Evolutionary conservation across 2,888 invertebrate species (phyloP).

Genomic region (Trichopria drosophilae): DNA sequence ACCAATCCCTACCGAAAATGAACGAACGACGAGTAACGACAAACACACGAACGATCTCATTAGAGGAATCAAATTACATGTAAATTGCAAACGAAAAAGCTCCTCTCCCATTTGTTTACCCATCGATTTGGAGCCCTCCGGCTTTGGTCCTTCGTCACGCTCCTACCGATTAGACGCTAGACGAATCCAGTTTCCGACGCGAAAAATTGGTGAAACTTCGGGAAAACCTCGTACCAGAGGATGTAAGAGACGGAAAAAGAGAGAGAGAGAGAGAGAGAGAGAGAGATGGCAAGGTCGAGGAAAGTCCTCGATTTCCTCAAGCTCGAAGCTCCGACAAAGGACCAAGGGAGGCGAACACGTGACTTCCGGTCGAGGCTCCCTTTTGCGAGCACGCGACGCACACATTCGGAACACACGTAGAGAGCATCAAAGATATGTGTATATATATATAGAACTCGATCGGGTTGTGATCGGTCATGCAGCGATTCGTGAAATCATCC

Average conservation of each 20-base stretch:
- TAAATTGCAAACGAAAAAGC: no score
- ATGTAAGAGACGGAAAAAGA: conserved; percentile 19
- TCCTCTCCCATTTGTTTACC: no score
- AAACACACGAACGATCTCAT: neutral
- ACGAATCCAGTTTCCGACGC: no score
- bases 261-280: conserved; percentile 9
- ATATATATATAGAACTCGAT: conserved; percentile 27
- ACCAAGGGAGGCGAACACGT: conserved; percentile 13
- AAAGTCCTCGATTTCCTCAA: conserved; percentile 29
- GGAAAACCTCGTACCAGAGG: no score
- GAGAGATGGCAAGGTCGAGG: conserved; percentile 14
- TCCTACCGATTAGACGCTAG: no score
- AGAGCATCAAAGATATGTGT: conserved; percentile 14
- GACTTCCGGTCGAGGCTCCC: conserved; percentile 22
- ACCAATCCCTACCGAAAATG: conserved; percentile 25
- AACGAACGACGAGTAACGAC: neutral
- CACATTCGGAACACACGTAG: conserved; percentile 1
- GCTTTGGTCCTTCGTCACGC: no score
- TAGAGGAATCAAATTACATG: no score
- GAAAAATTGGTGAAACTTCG: conserved; percentile 14
- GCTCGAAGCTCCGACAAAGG: conserved; percentile 29
- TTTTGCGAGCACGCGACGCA: no score
- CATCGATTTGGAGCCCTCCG: no score
- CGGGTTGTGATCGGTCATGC: conserved; percentile 31
- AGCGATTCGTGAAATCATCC: conserved; percentile 19